A percentile compares a stretch with the other conserved stretches of the same genome.
Evolutionary conservation across 2,888 invertebrate genomes (phyloP).

Genomic region (Mamestra brassicae): DNA sequence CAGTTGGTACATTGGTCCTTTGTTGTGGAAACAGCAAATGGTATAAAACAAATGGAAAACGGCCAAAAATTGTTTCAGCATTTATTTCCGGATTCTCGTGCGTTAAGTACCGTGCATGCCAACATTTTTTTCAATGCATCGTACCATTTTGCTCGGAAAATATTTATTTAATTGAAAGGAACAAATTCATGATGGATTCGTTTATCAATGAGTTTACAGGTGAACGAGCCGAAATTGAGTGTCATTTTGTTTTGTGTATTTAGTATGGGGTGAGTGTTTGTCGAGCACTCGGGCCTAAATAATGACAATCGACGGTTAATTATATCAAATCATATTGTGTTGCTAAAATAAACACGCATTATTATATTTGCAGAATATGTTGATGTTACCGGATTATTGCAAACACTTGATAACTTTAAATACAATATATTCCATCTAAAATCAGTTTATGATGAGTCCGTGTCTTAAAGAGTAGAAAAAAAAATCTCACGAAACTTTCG

Average conservation of each 20-base stretch:
- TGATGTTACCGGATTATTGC: too few species aligned
- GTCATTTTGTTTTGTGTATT: conserved; percentile 20
- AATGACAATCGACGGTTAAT: conserved; percentile 10
- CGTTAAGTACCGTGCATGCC: conserved; percentile 9
- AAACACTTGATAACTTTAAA: too few species aligned
- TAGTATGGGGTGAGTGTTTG: conserved; percentile 3
- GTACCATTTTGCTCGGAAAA: neutral
- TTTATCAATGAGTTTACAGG: conserved; percentile 40
- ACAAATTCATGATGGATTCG: conserved; percentile 20
- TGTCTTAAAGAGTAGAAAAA: too few species aligned
- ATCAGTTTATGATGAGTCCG: too few species aligned
- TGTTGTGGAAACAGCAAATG: conserved; percentile 39
- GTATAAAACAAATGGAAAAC: conserved; percentile 43
- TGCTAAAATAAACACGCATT: neutral
- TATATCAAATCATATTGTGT: conserved; percentile 5
- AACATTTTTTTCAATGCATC: conserved; percentile 3
- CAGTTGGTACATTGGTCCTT: conserved; percentile 16
- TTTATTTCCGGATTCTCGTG: conserved; percentile 37
- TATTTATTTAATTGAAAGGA: conserved; percentile 16
- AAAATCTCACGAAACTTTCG: too few species aligned
- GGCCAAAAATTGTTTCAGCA: conserved; percentile 40
- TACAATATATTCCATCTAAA: too few species aligned
- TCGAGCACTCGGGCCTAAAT: conserved; percentile 1
- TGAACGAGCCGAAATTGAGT: conserved; percentile 34
- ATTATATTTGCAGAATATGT: neutral